Base-by-base conservation (phyloP, 1,140 invertebrate genomes). In the Drosophila guanche region DNA sequence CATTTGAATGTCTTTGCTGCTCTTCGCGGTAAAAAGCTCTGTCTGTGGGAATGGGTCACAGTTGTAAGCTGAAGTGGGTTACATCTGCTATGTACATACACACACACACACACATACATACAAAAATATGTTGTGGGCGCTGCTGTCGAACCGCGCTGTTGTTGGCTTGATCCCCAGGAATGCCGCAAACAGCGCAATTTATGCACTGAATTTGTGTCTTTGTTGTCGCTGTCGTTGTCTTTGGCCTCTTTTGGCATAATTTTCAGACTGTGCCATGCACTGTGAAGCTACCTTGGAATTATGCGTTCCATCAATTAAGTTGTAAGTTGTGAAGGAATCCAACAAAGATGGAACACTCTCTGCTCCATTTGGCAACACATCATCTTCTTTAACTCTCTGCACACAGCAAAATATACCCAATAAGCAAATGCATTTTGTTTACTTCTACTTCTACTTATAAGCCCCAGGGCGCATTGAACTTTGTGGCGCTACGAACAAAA, bases 31-130 rank as follows among this genome's bases (percentile, higher is more conserved):
- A 20, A 20, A 20, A 20, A 45, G 72, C 69, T 66, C 51, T 51
- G 69, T 47, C 74, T 74, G 69, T 86, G 83, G 61, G 81, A 86
- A 88, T 86, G 74, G 77, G 83, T 83, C 79, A 83, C 75, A 74
- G 65, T 62, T 50, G 27, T 16, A 48, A 48, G 16, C 14, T 54
- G 41, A 61, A 73, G 57, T 73, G 69, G 69, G 69, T 73, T 71
- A 73, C 14, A 20, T 65, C 25, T 37, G 29, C 33, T 22, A 27
- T 23, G 7, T 1, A 20, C 1, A 20, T 1, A 20, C 16, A 20
- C 16, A 20, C 16, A 20, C 16, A 20, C 16, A 20, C 16, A 20
- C 16, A 20, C 16, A 20, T 1, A 20, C 16, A 20, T 20, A 20
- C 1, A 20, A 1, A 20, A 20, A 20, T 20, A 20, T 20, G 16